Base-by-base conservation (phyloP, 2,797 vertebrate species). In the Lemur catta region DNA sequence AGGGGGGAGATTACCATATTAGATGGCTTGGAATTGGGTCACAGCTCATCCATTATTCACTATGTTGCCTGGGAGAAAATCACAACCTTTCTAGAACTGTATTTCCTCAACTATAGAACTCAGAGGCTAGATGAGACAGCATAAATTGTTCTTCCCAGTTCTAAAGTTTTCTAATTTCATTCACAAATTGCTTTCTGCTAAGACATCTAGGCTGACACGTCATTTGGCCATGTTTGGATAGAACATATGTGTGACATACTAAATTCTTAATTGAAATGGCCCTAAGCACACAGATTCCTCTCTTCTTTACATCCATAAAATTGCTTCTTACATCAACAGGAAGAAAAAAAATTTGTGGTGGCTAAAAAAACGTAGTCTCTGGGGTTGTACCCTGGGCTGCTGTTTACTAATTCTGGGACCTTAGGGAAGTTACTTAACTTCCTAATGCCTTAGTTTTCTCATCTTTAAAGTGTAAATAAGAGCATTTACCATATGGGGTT, bases 131-230 rank as follows among this genome's bases (percentile, higher is more conserved):
- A 52, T 12, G 24, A 74, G n/a, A 17, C 55, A 48, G 75, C 12
- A 43, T 26, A 74, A 4, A 50, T 8, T 50, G 38, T 63, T n/a
- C 65, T 76, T 74, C 61, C 52, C 4, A 76, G 15, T 41, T 57
- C 38, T 90, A 80, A 93, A 85, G 55, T 91, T 94, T 78, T 96
- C 30, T 86, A 13, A 71, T 88, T 82, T 93, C 87, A 75, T 78
- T 89, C 38, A 30, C 61, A 69, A 63, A 50, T 57, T 80, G 41
- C 48, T 96, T 84, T 78, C 91, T 94, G 63, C 55, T 78, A 33
- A 91, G 86, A 79, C 4, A 71, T 84, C 52, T 84, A 71, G 46
- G 30, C 78, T 88, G 28, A 55, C 17, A 55, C 24, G 12, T 72
- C 55, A 15, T 80, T 81, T 69, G 35, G 13, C 50, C 46, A 6